A percentile compares a stretch with the other conserved stretches of the same genome.
phyloP scores from a whole-genome alignment of 2,888 invertebrate species.

The Pristionchus entomophagus region DNA sequence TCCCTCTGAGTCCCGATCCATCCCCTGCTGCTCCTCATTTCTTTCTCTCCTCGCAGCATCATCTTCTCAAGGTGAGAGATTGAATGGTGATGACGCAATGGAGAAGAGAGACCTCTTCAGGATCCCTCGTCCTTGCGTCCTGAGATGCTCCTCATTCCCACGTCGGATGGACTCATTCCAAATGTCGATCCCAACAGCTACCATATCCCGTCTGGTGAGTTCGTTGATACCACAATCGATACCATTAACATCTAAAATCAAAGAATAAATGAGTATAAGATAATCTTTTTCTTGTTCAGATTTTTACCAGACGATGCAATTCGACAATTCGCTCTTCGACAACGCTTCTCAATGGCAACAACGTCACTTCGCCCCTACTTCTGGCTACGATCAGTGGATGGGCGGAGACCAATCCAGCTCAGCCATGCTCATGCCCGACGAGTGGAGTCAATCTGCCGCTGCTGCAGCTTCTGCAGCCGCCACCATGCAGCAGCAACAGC shows the following conservation, averaged over 20 bases:
- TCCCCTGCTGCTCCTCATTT: conserved; percentile 41
- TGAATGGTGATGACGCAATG: neutral
- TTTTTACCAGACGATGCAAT: conserved; percentile 38
- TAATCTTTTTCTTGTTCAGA: conserved; percentile 1
- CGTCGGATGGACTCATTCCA: conserved; percentile 39
- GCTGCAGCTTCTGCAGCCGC: conserved; percentile 36
- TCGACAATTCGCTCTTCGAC: conserved; percentile 35
- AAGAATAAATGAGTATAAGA: neutral
- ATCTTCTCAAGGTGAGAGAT: neutral
- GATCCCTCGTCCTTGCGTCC: conserved; percentile 34
- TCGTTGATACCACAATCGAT: neutral
- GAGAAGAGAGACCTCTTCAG: neutral
- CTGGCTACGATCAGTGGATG: conserved; percentile 41
- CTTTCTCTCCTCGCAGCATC: conserved; percentile 11
- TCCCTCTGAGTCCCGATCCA: conserved; percentile 36
- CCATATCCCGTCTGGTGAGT: conserved; percentile 27
- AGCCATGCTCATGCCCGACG: conserved; percentile 18
- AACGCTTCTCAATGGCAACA: conserved; percentile 38
- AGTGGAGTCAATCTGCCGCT: conserved; percentile 35
- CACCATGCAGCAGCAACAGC: conserved; percentile 20
- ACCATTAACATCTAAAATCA: too few relatives aligned
- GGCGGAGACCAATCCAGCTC: neutral
- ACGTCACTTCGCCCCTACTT: conserved; percentile 22
- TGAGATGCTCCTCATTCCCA: conserved; percentile 37
- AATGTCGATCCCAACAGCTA: conserved; percentile 24